phyloP scores from a whole-genome alignment of 2,888 invertebrate genomes.

The Lasius fuliginosus region DNA sequence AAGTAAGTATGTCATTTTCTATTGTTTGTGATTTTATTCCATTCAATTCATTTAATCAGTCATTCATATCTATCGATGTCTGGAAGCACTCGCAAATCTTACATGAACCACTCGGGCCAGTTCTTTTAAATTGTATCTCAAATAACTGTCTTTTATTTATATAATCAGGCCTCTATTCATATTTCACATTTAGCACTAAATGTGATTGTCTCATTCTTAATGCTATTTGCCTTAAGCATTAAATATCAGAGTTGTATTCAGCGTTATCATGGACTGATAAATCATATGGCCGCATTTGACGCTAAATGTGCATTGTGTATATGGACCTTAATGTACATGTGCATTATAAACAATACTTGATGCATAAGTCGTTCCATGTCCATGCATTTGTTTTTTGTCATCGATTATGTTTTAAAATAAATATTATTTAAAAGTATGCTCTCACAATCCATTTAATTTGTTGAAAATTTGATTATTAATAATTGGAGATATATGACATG shows the following conservation, averaged over 20 bases:
- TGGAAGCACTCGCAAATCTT: conserved; percentile 67
- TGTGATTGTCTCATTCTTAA: conserved; percentile 27
- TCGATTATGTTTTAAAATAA: conserved; percentile 26
- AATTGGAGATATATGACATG: conserved; percentile 20
- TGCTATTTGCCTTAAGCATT: conserved; percentile 4
- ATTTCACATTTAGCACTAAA: conserved; percentile 46
- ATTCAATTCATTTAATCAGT: conserved; percentile 70
- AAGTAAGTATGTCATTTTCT: conserved; percentile 84
- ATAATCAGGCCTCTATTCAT: conserved; percentile 47
- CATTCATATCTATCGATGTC: conserved; percentile 50
- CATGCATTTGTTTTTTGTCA: conserved; percentile 62
- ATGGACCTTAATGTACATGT: conserved; percentile 30
- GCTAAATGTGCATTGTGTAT: conserved; percentile 44
- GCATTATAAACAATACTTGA: conserved; percentile 22
- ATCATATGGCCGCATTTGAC: conserved; percentile 16
- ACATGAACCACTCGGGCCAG: conserved; percentile 83
- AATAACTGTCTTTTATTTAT: conserved; percentile 42
- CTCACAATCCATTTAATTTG: conserved; percentile 19
- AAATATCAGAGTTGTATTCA: conserved; percentile 28
- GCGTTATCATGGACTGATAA: neutral
- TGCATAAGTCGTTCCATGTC: conserved; percentile 55
- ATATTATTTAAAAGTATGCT: conserved; percentile 27
- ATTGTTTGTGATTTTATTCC: conserved; percentile 82
- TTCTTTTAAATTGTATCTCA: conserved; percentile 69
- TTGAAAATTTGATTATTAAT: conserved; percentile 14